phyloP scores from a whole-genome alignment of 1,140 invertebrate genomes.

The Oppia nitens region DNA sequence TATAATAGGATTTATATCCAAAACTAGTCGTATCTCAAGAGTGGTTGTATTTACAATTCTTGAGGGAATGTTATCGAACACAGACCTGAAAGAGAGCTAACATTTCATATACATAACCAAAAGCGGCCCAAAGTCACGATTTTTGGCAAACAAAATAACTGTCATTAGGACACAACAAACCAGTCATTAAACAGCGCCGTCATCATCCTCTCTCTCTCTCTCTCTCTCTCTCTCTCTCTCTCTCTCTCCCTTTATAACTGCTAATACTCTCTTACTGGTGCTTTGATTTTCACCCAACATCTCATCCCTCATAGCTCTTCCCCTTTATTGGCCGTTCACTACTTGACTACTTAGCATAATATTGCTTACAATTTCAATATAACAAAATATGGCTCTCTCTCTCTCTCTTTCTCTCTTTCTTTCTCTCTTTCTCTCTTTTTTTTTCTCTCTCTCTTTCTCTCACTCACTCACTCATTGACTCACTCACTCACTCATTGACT shows the following conservation, averaged over 20 bases:
- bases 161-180: constrained; percentile 6
- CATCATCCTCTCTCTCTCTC: constrained; percentile 12
- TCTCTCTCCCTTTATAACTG: constrained; percentile 15
- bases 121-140: constrained; percentile 2
- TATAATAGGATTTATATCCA: neutral
- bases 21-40: neutral
- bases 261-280: neutral
- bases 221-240: constrained; percentile 17
- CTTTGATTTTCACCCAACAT: neutral
- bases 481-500: neutral
- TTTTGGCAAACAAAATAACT: constrained; percentile 12
- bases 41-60: neutral
- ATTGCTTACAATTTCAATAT: neutral
- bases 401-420: constrained; percentile 1
- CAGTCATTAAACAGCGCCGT: constrained; percentile 8
- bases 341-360: neutral
- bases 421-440: neutral
- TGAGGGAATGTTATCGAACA: neutral
- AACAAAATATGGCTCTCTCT: too few species aligned
- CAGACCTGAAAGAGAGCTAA: neutral
- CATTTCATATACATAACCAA: neutral
- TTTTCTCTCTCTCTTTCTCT: constrained; percentile 3
- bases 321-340: neutral
- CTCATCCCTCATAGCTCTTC: neutral
- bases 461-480: neutral